Conservation (phyloP, 2,797 vertebrate species). For the Crax fasciolata region DNA sequence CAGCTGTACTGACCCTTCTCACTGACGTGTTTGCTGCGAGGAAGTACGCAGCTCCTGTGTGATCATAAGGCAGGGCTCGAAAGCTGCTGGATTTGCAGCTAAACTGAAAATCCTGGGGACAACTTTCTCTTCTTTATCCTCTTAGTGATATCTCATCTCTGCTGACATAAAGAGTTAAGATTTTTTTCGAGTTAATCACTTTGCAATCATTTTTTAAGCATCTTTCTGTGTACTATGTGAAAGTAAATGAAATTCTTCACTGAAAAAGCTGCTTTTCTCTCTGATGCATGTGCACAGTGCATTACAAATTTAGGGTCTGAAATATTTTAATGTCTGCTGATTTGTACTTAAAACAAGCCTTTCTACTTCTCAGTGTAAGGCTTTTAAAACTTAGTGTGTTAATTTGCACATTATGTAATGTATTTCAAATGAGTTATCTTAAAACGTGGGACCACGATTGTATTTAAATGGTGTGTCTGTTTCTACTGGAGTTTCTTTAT, state of each 20-base stretch:
- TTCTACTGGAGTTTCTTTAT: not conserved
- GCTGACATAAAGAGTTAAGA: not conserved
- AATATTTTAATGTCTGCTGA: not conserved
- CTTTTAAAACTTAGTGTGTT: not conserved
- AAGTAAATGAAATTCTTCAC: not conserved
- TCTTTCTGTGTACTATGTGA: not conserved
- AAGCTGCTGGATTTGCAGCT: constrained; percentile 49
- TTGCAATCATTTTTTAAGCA: not conserved
- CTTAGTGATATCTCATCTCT: not conserved
- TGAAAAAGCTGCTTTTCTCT: not conserved
- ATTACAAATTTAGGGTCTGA: not conserved
- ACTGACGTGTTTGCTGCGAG: fast-evolving
- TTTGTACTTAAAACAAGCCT: not conserved
- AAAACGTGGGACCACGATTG: not conserved
- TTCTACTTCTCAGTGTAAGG: not conserved
- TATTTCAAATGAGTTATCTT: not conserved
- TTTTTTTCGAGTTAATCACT: not conserved
- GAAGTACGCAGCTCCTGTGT: not conserved
- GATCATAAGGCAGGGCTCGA: fast-evolving
- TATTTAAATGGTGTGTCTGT: not conserved
- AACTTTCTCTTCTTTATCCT: constrained; percentile 39
- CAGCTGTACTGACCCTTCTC: not conserved
- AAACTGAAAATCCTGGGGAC: constrained; percentile 17
- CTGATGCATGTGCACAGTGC: not conserved
- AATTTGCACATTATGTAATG: not conserved